Evolutionary conservation across 2,888 invertebrate genomes (phyloP).

Genomic region (Amphimallon solstitiale): DNA sequence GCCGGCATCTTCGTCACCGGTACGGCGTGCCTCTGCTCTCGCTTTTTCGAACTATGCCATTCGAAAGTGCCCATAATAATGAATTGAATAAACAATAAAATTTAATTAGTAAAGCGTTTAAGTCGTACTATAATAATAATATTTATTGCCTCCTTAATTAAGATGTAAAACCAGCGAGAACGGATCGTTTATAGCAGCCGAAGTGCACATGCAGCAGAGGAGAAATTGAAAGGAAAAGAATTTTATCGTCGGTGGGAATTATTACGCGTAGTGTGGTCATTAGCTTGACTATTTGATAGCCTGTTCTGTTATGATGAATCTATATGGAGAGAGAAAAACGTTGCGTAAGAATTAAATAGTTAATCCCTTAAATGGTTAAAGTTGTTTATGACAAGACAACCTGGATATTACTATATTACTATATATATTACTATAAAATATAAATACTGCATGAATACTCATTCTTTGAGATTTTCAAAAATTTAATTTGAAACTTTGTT

Average conservation of each 20-base stretch:
- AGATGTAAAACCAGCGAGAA: slow-evolving; percentile 31
- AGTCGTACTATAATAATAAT: slow-evolving; percentile 31
- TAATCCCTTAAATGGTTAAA: no score
- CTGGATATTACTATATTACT: no score
- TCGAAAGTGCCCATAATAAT: slow-evolving; percentile 31
- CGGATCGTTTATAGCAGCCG: background rate
- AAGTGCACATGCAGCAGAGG: no score
- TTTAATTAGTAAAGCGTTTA: slow-evolving; percentile 40
- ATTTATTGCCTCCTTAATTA: slow-evolving; percentile 35
- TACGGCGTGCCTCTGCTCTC: background rate
- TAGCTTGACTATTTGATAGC: no score
- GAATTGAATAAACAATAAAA: slow-evolving; percentile 39
- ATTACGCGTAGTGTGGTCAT: background rate
- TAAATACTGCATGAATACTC: no score
- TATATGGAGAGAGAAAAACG: no score
- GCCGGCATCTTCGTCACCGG: background rate
- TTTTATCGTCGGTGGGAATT: background rate
- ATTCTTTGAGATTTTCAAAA: no score
- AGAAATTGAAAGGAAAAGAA: background rate
- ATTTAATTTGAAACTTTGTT: no score
- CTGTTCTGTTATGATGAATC: no score
- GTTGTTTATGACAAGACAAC: no score
- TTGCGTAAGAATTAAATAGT: no score
- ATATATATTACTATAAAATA: no score
- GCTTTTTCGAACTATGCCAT: slow-evolving; percentile 1